These are phyloP conservation scores for Zhuqinia jingwanae DNA, from an alignment of 2,888 invertebrate species.

Conservation along the genomic window DNA sequence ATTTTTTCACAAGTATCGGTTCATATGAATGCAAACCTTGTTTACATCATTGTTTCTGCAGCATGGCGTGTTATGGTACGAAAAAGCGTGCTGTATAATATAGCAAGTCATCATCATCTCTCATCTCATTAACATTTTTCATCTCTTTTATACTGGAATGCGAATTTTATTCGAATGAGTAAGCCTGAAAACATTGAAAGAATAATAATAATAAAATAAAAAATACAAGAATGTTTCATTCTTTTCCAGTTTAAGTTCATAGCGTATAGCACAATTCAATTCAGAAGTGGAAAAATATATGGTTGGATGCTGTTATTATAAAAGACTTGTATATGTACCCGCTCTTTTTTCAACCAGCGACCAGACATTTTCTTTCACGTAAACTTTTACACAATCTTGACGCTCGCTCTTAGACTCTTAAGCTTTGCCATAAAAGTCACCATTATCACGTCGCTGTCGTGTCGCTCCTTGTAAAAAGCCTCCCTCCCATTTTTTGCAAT, in stretches of 20 bases:
- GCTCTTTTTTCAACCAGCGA: not conserved
- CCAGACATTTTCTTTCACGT: not conserved
- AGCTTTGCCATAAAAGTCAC: not conserved
- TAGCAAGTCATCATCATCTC: slow-evolving; percentile 23
- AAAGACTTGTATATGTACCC: not conserved
- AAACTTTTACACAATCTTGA: not conserved
- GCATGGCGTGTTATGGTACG: not conserved
- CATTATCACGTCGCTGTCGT: slow-evolving; percentile 9
- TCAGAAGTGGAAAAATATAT: too few relatives aligned
- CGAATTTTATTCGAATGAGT: slow-evolving; percentile 45
- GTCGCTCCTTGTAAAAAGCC: not conserved
- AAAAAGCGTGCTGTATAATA: slow-evolving; percentile 25
- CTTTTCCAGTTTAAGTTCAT: not conserved
- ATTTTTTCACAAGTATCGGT: too few relatives aligned
- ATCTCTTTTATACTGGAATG: slow-evolving; percentile 13
- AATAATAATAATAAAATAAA: not conserved
- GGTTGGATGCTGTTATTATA: too few relatives aligned
- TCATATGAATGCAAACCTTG: too few relatives aligned
- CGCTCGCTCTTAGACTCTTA: too few relatives aligned
- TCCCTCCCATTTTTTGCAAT: too few relatives aligned
- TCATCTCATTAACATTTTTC: slow-evolving; percentile 42
- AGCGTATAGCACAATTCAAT: not conserved
- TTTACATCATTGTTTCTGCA: too few relatives aligned
- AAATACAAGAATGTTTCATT: not conserved
- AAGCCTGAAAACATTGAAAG: slow-evolving; percentile 35